These are phyloP conservation scores for Epizoanthus scotinus DNA, from an alignment of 92 coral and sea anemone genomes.

Conservation along the genomic window DNA sequence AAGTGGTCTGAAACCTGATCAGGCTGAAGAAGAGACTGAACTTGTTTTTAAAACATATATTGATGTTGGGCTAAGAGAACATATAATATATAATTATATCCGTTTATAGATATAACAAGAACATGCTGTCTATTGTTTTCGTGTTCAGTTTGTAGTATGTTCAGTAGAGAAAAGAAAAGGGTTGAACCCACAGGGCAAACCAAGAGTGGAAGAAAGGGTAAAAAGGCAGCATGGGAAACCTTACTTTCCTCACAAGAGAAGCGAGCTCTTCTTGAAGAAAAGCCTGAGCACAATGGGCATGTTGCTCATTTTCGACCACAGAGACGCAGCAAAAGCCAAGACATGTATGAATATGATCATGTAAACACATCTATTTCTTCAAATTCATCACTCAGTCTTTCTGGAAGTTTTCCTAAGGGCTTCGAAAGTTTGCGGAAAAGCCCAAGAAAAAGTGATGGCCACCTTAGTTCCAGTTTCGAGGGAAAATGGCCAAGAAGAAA, in stretches of 20 bases:
- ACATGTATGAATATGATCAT: conserved; percentile 56
- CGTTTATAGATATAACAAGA: not conserved
- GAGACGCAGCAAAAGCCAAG: conserved; percentile 41
- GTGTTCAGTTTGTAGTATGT: conserved; percentile 53
- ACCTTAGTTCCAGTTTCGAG: conserved; percentile 44
- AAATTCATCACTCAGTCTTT: conserved; percentile 62
- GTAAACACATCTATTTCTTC: conserved; percentile 62
- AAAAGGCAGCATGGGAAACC: conserved; percentile 88
- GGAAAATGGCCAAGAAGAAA: conserved; percentile 41
- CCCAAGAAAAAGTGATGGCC: conserved; percentile 20
- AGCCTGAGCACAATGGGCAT: conserved; percentile 27
- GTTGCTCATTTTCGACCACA: conserved; percentile 48
- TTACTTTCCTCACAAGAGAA: conserved; percentile 58
- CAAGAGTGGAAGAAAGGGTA: conserved; percentile 60
- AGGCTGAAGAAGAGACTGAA: too few species aligned
- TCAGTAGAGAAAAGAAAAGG: conserved; percentile 75
- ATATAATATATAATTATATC: not conserved
- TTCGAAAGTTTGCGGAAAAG: conserved; percentile 59
- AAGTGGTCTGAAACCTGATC: too few species aligned
- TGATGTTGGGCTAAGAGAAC: conserved; percentile 7
- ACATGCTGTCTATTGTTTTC: not conserved
- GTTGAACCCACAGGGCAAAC: conserved; percentile 66
- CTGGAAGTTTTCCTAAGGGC: conserved; percentile 65
- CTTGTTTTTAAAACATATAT: not conserved
- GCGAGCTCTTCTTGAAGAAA: conserved; percentile 24